Evolutionary conservation across 2,113 vertebrate species (phyloP).

Genomic region (Pollimyrus isidori): DNA sequence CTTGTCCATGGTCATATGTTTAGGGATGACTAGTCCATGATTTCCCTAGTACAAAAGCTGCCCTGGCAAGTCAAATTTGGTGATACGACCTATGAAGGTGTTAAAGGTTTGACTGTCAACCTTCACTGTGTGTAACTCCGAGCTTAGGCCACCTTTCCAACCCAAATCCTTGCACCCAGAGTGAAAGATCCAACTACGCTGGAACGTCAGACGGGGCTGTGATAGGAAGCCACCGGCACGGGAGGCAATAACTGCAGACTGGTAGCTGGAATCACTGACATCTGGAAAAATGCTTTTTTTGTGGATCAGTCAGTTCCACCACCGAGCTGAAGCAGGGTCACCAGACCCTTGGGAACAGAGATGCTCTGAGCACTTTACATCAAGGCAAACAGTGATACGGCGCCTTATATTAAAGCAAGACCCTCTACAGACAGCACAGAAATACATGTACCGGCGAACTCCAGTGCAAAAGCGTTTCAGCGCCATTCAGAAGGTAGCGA

Average conservation of each 20-base stretch:
- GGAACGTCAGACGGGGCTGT: not conserved
- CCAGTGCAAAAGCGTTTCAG: conserved; percentile 28
- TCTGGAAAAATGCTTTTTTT: not conserved
- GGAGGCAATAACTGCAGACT: not conserved
- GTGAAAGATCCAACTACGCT: not conserved
- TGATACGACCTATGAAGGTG: not conserved
- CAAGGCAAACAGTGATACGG: not conserved
- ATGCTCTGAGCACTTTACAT: not conserved
- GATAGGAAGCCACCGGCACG: not conserved
- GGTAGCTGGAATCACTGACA: not conserved
- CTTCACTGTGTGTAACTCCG: not conserved
- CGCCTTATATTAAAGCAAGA: not conserved
- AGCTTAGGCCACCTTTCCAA: not conserved
- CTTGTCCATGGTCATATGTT: not conserved
- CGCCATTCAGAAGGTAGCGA: conserved; percentile 17
- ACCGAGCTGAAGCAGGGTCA: not conserved
- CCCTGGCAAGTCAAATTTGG: not conserved
- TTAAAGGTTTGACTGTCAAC: not conserved
- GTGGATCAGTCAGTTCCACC: not conserved
- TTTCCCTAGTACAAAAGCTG: not conserved
- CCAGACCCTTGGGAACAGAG: not conserved
- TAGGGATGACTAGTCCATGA: not conserved
- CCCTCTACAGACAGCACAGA: not conserved
- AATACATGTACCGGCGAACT: not conserved
- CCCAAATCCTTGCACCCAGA: not conserved